Percentiles rank a stretch among this genome's conserved stretches.
Conservation (phyloP, 2,797 vertebrate genomes). For the Sebastes cheni region DNA sequence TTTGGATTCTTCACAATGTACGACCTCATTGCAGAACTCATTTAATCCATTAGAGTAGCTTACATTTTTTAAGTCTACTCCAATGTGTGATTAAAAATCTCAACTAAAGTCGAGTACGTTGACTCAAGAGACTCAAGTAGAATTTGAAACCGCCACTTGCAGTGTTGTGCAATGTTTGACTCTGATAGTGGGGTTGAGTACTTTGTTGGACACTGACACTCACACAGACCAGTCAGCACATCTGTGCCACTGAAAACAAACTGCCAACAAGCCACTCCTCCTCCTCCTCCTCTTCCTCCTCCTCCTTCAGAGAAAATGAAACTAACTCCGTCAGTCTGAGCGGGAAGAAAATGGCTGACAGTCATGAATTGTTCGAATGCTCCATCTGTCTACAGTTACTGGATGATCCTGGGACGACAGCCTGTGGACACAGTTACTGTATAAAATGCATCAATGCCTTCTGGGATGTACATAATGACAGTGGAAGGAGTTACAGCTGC, state of each 20-base stretch:
- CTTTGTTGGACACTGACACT: no score
- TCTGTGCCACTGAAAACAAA: not conserved
- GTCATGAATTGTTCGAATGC: constrained; percentile 39
- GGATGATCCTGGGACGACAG: constrained; percentile 55
- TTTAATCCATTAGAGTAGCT: no score
- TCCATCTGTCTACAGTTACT: constrained; percentile 56
- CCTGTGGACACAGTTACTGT: constrained; percentile 69
- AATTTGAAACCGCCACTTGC: not conserved
- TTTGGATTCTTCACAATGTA: no score
- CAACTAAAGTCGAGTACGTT: no score
- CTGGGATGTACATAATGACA: constrained; percentile 37
- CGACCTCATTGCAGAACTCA: no score
- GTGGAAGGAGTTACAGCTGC: constrained; percentile 38
- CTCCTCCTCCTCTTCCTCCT: not conserved
- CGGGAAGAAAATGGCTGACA: constrained; percentile 40
- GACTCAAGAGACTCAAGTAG: no score
- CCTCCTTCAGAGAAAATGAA: constrained; percentile 26
- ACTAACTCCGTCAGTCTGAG: not conserved
- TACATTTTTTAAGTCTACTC: no score
- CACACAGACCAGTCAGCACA: not conserved
- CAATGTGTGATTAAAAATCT: no score
- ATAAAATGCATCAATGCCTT: constrained; percentile 49
- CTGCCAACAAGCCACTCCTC: constrained; percentile 29
- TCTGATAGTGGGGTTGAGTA: no score
- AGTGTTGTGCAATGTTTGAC: no score